Conservation (phyloP, 2,797 vertebrate species). For the Vespertilio murinus region DNA sequence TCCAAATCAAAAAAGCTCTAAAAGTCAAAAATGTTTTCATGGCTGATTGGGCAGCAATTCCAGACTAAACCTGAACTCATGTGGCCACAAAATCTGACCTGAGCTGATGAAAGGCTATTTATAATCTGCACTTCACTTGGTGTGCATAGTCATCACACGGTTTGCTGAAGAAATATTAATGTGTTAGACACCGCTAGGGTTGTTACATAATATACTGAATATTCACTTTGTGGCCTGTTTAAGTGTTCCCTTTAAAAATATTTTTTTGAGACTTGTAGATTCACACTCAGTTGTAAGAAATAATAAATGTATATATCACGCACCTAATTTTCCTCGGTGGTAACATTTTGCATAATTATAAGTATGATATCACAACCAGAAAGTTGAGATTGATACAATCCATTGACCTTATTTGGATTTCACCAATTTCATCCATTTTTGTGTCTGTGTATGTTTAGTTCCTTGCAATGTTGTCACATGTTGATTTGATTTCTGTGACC, state of each 20-base stretch:
- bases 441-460: not conserved
- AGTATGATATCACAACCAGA: not conserved
- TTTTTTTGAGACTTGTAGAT: not conserved
- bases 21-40: not conserved
- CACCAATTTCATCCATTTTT: not conserved
- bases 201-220: not conserved
- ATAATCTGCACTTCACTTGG: not conserved
- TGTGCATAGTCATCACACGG: not conserved
- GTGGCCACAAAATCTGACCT: not conserved
- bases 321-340: not conserved
- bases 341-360: not conserved
- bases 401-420: not conserved
- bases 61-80: not conserved
- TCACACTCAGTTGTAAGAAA: not conserved
- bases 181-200: not conserved
- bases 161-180: conserved; percentile 26
- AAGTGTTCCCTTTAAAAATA: not conserved
- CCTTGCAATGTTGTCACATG: not conserved
- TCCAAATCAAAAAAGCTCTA: not conserved
- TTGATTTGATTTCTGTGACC: not conserved
- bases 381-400: not conserved
- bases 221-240: not conserved
- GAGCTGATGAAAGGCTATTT: not conserved
- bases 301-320: not conserved
- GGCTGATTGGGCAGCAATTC: conserved; percentile 12